Evolutionary conservation across 2,113 vertebrate genomes (phyloP).

Genomic region (Tragelaphus scriptus): DNA sequence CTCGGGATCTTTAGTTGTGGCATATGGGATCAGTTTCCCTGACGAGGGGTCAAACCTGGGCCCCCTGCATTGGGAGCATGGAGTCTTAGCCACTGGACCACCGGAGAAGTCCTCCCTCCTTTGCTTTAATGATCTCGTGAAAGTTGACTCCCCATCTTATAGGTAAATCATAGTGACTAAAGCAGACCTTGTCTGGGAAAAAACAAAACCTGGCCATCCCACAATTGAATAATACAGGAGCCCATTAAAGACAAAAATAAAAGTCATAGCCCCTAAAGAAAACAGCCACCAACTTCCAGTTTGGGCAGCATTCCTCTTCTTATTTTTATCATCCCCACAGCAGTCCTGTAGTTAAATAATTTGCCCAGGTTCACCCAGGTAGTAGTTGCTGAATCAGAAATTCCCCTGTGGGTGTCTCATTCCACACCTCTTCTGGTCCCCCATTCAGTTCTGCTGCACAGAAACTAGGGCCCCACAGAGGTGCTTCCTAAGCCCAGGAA

Average conservation of each 20-base stretch:
- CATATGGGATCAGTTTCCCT: not conserved
- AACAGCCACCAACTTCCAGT: not conserved
- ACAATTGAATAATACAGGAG: not conserved
- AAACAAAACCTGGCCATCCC: not conserved
- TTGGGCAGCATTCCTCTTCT: not conserved
- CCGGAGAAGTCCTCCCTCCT: not conserved
- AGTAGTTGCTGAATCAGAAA: not conserved
- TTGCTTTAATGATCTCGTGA: not conserved
- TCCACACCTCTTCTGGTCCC: not conserved
- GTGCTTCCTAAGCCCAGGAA: not conserved
- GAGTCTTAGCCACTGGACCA: not conserved
- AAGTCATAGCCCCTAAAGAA: not conserved
- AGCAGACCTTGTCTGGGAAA: not conserved
- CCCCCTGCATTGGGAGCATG: not conserved
- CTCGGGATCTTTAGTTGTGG: not conserved
- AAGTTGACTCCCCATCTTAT: not conserved
- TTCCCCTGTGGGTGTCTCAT: not conserved
- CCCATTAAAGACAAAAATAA: not conserved
- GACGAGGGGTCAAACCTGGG: not conserved
- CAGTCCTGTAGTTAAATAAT: not conserved
- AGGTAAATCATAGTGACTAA: not conserved
- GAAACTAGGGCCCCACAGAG: not conserved
- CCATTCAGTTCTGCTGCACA: not conserved
- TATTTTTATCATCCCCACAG: not conserved
- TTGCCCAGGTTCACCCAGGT: not conserved